A percentile compares a stretch with the other conserved stretches of the same genome.
phyloP scores from a whole-genome alignment of 2,888 invertebrate genomes.

The Drosophila stalkeri region DNA sequence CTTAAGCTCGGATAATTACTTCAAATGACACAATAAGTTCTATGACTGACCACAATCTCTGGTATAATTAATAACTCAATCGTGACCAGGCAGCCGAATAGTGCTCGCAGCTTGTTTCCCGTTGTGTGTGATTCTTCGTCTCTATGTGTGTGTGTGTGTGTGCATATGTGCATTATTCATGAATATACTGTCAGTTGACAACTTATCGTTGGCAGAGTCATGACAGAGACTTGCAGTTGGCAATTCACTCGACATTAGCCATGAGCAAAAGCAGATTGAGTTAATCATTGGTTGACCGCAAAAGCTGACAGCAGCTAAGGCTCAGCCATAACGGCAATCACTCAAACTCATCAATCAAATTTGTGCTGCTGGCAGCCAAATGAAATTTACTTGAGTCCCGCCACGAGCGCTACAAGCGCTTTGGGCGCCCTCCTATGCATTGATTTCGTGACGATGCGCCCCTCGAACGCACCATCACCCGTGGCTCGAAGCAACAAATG shows the following conservation, averaged over 20 bases:
- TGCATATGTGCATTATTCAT: slow-evolving; percentile 61
- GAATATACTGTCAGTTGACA: slow-evolving; percentile 61
- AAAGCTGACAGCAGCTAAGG: slow-evolving; percentile 20
- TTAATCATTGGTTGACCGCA: slow-evolving; percentile 67
- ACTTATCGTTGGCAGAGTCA: slow-evolving; percentile 44
- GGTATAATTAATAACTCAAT: slow-evolving; percentile 66
- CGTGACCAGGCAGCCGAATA: slow-evolving; percentile 41
- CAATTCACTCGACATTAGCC: slow-evolving; percentile 60
- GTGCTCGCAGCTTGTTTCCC: neutral
- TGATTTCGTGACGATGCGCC: slow-evolving; percentile 35
- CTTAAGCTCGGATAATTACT: slow-evolving; percentile 66
- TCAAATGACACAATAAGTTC: slow-evolving; percentile 66
- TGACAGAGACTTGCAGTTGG: slow-evolving; percentile 35
- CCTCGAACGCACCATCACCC: slow-evolving; percentile 7
- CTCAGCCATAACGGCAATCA: slow-evolving; percentile 50
- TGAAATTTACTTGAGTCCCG: slow-evolving; percentile 42
- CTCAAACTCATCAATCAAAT: slow-evolving; percentile 71
- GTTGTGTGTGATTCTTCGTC: neutral
- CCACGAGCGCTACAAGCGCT: slow-evolving; percentile 11
- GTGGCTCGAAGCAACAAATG: slow-evolving; percentile 51
- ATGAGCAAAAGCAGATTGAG: slow-evolving; percentile 61
- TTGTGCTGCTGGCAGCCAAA: slow-evolving; percentile 35
- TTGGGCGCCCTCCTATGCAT: slow-evolving; percentile 21
- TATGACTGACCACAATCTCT: slow-evolving; percentile 48
- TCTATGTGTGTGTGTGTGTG: slow-evolving; percentile 17